Conservation (phyloP, 2,888 invertebrate genomes). For the Therioaphis trifolii region DNA sequence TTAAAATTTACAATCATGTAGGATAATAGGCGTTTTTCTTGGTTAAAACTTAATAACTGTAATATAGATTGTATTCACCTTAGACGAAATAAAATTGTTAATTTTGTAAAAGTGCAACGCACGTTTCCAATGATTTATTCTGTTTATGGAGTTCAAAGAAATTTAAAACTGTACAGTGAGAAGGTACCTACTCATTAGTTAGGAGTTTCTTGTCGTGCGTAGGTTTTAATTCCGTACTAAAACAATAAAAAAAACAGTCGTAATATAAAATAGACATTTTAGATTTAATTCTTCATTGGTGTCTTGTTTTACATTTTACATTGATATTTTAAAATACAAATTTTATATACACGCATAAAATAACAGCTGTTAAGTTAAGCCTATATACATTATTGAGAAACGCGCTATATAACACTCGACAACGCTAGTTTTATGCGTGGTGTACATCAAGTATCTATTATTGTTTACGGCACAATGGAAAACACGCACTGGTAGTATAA, state of each 20-base stretch:
- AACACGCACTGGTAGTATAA: constrained; percentile 4
- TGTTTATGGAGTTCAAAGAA: background rate
- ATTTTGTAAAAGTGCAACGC: background rate
- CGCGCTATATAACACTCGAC: constrained; percentile 14
- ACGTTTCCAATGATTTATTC: background rate
- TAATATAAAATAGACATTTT: background rate
- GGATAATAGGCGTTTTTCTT: no score
- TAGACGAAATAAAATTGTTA: background rate
- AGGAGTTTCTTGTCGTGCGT: background rate
- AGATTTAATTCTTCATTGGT: background rate
- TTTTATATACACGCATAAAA: background rate
- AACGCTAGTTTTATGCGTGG: background rate
- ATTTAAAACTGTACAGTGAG: background rate
- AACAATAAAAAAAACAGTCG: background rate
- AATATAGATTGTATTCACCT: no score
- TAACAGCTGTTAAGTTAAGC: background rate
- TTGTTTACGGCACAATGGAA: background rate
- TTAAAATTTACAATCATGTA: no score
- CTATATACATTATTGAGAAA: constrained; percentile 5
- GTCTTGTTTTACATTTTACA: no score
- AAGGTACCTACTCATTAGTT: background rate
- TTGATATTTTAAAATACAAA: no score
- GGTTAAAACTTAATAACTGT: no score
- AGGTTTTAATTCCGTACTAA: background rate
- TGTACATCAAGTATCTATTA: constrained; percentile 4